Percentiles rank a stretch among this genome's conserved stretches.
Evolutionary conservation across 2,888 invertebrate genomes (phyloP).

Genomic region (Trissolcus japonicus): DNA sequence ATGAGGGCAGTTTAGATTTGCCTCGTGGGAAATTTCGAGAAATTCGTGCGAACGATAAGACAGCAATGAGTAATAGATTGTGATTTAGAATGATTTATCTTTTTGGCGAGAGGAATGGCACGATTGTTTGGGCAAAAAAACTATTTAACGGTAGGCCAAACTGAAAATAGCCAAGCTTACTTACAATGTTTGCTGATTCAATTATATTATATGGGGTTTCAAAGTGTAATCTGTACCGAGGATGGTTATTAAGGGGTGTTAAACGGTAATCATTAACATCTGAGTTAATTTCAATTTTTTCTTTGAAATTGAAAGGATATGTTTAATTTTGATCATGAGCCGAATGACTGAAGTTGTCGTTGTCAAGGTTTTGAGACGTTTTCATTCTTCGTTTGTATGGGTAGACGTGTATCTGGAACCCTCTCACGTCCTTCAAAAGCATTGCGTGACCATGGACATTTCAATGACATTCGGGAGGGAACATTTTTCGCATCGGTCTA

Average conservation of each 20-base stretch:
- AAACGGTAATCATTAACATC: neutral
- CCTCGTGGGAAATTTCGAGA: slow-evolving; percentile 18
- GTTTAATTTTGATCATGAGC: slow-evolving; percentile 42
- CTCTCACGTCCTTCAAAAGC: slow-evolving; percentile 56
- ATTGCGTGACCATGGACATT: slow-evolving; percentile 56
- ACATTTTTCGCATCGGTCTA: slow-evolving; percentile 28
- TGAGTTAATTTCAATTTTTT: slow-evolving; percentile 14
- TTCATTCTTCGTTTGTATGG: slow-evolving; percentile 44
- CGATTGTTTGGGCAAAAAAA: no score
- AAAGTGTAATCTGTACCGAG: no score
- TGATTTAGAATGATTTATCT: no score
- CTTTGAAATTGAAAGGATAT: no score
- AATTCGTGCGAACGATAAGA: no score
- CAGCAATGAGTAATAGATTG: no score
- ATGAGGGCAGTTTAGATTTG: slow-evolving; percentile 18
- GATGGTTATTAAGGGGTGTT: no score
- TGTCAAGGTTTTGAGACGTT: slow-evolving; percentile 45
- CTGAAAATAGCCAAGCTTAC: no score
- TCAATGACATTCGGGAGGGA: slow-evolving; percentile 48
- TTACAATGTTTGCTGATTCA: no score
- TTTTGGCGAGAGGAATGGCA: no score
- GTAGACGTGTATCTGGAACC: slow-evolving; percentile 47
- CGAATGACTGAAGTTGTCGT: slow-evolving; percentile 47
- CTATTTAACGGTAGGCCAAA: no score
- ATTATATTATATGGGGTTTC: no score